A percentile compares a stretch with the other conserved stretches of the same genome.
phyloP scores from a whole-genome alignment of 2,113 vertebrate genomes.

The Ascaphus truei region DNA sequence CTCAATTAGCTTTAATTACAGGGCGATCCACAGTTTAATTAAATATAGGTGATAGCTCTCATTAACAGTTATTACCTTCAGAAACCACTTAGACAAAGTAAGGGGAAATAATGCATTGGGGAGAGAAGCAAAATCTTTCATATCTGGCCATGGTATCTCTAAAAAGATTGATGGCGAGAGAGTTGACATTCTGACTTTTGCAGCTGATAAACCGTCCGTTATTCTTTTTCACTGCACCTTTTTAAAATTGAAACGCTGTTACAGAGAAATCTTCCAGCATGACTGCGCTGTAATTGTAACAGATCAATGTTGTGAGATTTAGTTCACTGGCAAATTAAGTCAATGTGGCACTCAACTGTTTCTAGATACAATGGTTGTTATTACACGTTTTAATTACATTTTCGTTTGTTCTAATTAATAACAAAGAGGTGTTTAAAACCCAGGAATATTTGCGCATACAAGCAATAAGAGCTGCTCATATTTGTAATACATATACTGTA shows the following conservation, averaged over 20 bases:
- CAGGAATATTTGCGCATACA: too few relatives aligned
- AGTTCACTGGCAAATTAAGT: neutral
- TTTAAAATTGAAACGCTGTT: neutral
- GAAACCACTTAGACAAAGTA: constrained; percentile 19
- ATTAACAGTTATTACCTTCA: constrained; percentile 31
- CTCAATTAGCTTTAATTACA: constrained; percentile 35
- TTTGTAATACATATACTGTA: too few relatives aligned
- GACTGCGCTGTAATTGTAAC: neutral
- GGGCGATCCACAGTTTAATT: constrained; percentile 23
- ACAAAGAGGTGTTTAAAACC: too few relatives aligned
- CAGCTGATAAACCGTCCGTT: neutral
- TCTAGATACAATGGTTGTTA: neutral
- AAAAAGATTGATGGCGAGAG: neutral
- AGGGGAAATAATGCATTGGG: neutral
- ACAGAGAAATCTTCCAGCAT: neutral
- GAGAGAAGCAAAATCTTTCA: constrained; percentile 4
- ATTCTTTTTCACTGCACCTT: neutral
- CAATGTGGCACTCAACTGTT: neutral
- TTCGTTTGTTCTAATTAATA: too few relatives aligned
- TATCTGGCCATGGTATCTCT: neutral
- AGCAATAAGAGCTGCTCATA: too few relatives aligned
- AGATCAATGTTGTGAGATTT: neutral
- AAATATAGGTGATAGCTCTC: constrained; percentile 33
- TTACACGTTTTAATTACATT: too few relatives aligned
- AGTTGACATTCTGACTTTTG: neutral